Base-by-base conservation (phyloP, 1,140 invertebrate genomes). In the Apis cerana region DNA sequence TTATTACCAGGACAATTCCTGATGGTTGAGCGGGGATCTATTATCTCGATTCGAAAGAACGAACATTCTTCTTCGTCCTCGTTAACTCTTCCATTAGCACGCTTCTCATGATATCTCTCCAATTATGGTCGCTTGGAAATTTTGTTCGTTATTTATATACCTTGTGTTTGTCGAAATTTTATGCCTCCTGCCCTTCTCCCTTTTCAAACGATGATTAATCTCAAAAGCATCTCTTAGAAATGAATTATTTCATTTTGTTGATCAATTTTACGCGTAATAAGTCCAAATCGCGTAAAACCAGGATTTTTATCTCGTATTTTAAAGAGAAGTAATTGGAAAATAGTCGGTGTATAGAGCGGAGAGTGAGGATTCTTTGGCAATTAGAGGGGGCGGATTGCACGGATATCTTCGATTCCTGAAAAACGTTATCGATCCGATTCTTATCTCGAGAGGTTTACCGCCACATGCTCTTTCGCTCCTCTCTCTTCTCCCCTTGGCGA, bases 351-450 rank as follows among this genome's bases (percentile, higher is more conserved):
- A 83, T n/a, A n/a, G n/a, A 61, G 27, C 68, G 74, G 15, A 56
- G 61, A 78, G 74, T 43, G 62, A 59, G 61, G 74, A 17, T 84
- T 84, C 83, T 84, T 85, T 68, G 76, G 61, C 74, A 59, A 62
- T 69, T 52, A 58, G 33, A n/a, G n/a, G 21, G 23, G 21, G 33
- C 5, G 21, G 70, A 72, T 58, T 27, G 54, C 19, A 10, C 54
- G 12, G 27, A 58, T 72, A 72, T 72, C 27, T n/a, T 19, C 27
- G 54, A 15, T 27, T 12, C n/a, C 10, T n/a, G 54, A 58, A 21
- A 58, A 58, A 19, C 19, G 23, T 50, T 17, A 50, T 61, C 21
- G 70, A 27, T 19, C 70, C 19, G 54, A 58, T 58, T 8, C 19
- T 17, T 64, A 52, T 64, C 48, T 64, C 7, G 2, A 33, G 15